phyloP scores from a whole-genome alignment of 2,797 vertebrate species.

The Mycteria americana region DNA sequence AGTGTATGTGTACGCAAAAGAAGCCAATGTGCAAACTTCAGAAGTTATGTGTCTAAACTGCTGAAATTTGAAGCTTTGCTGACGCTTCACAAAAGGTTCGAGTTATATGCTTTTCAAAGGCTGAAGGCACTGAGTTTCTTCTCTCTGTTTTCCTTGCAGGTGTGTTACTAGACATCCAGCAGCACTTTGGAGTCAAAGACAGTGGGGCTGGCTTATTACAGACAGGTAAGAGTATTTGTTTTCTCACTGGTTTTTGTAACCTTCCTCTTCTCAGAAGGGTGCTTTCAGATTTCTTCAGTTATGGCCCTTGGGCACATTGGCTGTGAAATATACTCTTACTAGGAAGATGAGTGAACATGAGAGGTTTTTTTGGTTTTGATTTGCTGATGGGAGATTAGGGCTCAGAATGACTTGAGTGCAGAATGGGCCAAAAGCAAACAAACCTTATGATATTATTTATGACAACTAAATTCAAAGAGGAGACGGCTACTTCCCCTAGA shows the following conservation, averaged over 20 bases:
- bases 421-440: background rate
- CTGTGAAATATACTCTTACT: background rate
- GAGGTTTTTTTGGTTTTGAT: background rate
- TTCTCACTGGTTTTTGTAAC: background rate
- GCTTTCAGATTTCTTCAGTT: background rate
- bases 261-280: background rate
- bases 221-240: conserved; percentile 83
- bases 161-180: conserved; percentile 93
- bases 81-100: background rate
- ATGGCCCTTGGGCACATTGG: background rate
- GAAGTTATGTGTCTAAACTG: background rate
- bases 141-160: conserved; percentile 74
- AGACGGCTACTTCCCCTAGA: background rate
- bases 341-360: background rate
- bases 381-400: background rate
- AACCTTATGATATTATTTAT: background rate
- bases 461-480: background rate
- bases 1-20: background rate
- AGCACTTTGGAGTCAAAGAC: conserved; percentile 88
- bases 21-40: background rate
- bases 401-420: background rate
- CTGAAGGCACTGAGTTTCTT: background rate
- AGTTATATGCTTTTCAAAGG: background rate
- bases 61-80: background rate
- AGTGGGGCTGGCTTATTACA: conserved; percentile 89